Conservation (phyloP, 2,113 vertebrate genomes). For the Megaceryle maxima region DNA sequence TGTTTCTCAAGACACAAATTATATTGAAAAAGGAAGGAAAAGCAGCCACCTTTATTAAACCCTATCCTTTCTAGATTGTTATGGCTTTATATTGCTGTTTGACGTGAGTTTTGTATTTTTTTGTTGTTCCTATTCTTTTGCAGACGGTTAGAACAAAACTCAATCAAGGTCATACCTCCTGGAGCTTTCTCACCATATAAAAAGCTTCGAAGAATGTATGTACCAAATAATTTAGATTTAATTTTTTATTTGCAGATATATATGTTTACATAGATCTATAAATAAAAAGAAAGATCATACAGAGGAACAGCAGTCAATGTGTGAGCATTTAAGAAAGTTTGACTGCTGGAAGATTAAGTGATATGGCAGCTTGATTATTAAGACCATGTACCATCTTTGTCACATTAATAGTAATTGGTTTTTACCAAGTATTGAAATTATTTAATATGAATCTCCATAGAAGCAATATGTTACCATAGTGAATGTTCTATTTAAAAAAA, state of each 20-base stretch:
- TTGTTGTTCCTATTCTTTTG: slow-evolving; percentile 28
- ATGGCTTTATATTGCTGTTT: not conserved
- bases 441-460: not conserved
- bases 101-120: not conserved
- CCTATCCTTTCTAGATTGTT: not conserved
- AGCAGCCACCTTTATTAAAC: not conserved
- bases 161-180: slow-evolving; percentile 95
- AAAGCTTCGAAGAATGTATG: slow-evolving; percentile 96
- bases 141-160: slow-evolving; percentile 98
- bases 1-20: not conserved
- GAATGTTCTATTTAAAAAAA: not conserved
- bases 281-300: not conserved
- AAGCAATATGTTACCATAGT: not conserved
- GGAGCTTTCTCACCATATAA: slow-evolving; percentile 97
- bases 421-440: not conserved
- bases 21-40: not conserved
- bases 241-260: not conserved
- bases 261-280: not conserved
- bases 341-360: not conserved
- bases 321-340: slow-evolving; percentile 13
- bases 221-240: slow-evolving; percentile 47
- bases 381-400: not conserved
- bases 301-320: not conserved
- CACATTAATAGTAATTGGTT: not conserved
- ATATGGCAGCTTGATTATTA: not conserved